Evolutionary conservation across 2,888 invertebrate species (phyloP).

Genomic region (Ectemnius lituratus): DNA sequence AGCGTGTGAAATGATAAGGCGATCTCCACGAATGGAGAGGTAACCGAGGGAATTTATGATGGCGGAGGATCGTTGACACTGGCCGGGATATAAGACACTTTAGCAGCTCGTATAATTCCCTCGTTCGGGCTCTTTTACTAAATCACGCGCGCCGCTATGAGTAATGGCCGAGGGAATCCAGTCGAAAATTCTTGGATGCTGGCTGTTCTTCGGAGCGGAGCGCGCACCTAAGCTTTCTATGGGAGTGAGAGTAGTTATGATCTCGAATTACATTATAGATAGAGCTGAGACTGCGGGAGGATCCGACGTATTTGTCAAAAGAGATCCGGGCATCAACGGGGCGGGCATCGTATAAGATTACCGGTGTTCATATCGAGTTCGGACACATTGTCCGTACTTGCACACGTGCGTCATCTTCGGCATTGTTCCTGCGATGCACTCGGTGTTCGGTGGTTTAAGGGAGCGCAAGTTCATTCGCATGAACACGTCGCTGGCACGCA

Average conservation of each 20-base stretch:
- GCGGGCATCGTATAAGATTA: constrained; percentile 48
- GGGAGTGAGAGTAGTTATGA: constrained; percentile 51
- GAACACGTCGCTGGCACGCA: too few relatives aligned
- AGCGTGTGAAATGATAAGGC: too few relatives aligned
- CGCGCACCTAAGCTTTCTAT: constrained; percentile 51
- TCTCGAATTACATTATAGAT: constrained; percentile 65
- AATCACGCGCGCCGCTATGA: constrained; percentile 51
- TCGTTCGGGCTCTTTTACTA: constrained; percentile 38
- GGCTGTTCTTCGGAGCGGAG: constrained; percentile 41
- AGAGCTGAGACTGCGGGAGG: constrained; percentile 52
- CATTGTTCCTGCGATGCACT: constrained; percentile 16
- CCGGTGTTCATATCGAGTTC: constrained; percentile 23
- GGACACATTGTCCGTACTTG: constrained; percentile 40
- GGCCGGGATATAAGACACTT: constrained; percentile 16
- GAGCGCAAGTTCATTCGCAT: too few relatives aligned
- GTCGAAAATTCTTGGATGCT: constrained; percentile 29
- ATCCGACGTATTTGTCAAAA: constrained; percentile 58
- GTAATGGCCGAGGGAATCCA: constrained; percentile 43
- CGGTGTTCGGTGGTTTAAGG: too few relatives aligned
- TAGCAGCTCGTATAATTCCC: constrained; percentile 52
- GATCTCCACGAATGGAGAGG: too few relatives aligned
- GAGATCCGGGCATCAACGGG: constrained; percentile 44
- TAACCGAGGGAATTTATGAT: neutral
- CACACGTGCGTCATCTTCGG: constrained; percentile 35
- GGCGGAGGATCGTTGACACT: neutral